Conservation (phyloP, 2,888 invertebrate genomes). For the Cerceris ruficornis region DNA sequence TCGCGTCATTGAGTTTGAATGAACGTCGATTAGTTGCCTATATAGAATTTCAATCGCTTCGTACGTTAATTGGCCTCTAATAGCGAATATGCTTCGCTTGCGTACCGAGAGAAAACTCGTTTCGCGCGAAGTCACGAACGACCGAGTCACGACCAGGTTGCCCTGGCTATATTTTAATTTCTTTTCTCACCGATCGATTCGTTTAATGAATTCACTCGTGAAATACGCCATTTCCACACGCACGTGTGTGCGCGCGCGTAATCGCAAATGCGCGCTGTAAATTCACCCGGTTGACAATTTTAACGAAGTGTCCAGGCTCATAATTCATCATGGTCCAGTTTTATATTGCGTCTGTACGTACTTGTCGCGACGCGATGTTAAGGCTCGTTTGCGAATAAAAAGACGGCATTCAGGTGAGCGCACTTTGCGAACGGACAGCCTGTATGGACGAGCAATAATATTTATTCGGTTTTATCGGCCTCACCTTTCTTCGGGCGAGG, state of each 20-base stretch:
- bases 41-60: constrained; percentile 54
- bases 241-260: constrained; percentile 1
- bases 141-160: constrained; percentile 43
- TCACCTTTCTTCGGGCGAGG: too few species aligned
- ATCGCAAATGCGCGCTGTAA: neutral
- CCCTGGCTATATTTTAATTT: constrained; percentile 34
- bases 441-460: too few species aligned
- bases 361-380: too few species aligned
- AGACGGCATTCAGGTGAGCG: too few species aligned
- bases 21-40: constrained; percentile 34
- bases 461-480: too few species aligned
- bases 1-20: constrained; percentile 32
- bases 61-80: constrained; percentile 57
- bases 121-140: constrained; percentile 35
- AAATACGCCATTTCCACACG: constrained; percentile 35
- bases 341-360: neutral
- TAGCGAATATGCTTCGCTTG: constrained; percentile 28
- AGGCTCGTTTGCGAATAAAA: too few species aligned
- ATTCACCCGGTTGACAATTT: constrained; percentile 19
- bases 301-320: constrained; percentile 9
- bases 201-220: constrained; percentile 44
- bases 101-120: constrained; percentile 45
- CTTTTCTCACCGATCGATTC: constrained; percentile 42
- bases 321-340: constrained; percentile 23
- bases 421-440: too few species aligned